These are phyloP conservation scores for Agonopterix subpropinquella DNA, from an alignment of 2,888 invertebrate species.

Conservation along the genomic window DNA sequence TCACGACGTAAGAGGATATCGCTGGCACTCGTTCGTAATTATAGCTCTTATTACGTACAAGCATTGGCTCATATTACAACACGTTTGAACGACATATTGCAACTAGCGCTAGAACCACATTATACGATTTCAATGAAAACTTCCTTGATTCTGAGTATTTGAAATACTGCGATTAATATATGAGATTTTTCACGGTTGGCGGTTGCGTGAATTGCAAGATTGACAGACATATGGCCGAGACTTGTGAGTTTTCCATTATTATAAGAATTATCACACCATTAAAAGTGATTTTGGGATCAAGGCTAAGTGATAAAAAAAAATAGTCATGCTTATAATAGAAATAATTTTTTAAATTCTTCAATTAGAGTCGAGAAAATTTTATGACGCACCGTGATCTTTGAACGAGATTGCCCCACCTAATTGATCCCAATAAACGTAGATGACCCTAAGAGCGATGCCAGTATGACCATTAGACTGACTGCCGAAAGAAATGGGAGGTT, in stretches of 20 bases:
- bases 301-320: too few species aligned
- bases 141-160: conserved; percentile 13
- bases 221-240: conserved; percentile 21
- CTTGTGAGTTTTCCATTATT: conserved; percentile 18
- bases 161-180: conserved; percentile 25
- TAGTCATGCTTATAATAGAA: too few species aligned
- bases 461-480: conserved; percentile 44
- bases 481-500: conserved; percentile 57
- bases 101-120: conserved; percentile 11
- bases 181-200: conserved; percentile 40
- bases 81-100: conserved; percentile 10
- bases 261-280: too few species aligned
- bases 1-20: conserved; percentile 18
- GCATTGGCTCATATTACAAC: conserved; percentile 10
- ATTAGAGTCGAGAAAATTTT: conserved; percentile 1
- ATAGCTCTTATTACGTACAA: conserved; percentile 17
- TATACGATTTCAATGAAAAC: conserved; percentile 1
- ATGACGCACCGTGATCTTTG: conserved; percentile 18
- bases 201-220: conserved; percentile 27
- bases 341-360: too few species aligned
- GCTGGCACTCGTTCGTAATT: conserved; percentile 17
- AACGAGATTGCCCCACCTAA: conserved; percentile 35
- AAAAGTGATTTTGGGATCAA: too few species aligned
- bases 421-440: conserved; percentile 60
- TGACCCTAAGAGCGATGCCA: conserved; percentile 50